Conservation (phyloP, 2,113 vertebrate genomes). For the Leptodactylus fuscus region DNA sequence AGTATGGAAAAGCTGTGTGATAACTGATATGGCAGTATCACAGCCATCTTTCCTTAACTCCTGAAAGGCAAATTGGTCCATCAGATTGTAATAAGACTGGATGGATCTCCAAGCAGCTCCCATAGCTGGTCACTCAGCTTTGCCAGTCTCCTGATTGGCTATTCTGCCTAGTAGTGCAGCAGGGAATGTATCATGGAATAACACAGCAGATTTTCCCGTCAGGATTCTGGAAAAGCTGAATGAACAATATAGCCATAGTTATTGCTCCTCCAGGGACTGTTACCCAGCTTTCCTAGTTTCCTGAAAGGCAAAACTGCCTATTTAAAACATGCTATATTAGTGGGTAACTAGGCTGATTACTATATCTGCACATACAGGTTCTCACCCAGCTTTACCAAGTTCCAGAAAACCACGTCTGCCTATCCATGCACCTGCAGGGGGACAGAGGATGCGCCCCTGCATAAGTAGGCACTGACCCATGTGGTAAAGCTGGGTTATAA, state of each 20-base stretch:
- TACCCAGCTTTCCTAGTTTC: not conserved
- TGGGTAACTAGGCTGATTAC: not conserved
- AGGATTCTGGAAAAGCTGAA: not conserved
- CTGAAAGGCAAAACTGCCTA: not conserved
- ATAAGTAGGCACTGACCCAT: not conserved
- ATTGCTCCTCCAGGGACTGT: not conserved
- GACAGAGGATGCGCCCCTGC: not conserved
- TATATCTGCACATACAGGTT: not conserved
- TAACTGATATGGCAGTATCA: too few species aligned
- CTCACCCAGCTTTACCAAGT: not conserved
- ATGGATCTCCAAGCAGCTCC: too few species aligned
- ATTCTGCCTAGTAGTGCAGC: not conserved
- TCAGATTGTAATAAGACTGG: too few species aligned
- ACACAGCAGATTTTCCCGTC: not conserved
- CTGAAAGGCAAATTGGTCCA: too few species aligned
- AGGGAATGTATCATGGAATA: not conserved
- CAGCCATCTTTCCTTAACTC: too few species aligned
- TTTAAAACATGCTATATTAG: not conserved
- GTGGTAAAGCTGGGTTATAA: not conserved
- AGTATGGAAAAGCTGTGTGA: not conserved
- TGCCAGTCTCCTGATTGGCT: not conserved
- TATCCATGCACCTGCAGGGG: not conserved
- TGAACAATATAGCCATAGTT: not conserved
- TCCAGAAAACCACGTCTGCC: not conserved
- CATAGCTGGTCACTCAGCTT: too few species aligned